Conservation (phyloP, 2,888 invertebrate species). For the Lutraria lutraria region DNA sequence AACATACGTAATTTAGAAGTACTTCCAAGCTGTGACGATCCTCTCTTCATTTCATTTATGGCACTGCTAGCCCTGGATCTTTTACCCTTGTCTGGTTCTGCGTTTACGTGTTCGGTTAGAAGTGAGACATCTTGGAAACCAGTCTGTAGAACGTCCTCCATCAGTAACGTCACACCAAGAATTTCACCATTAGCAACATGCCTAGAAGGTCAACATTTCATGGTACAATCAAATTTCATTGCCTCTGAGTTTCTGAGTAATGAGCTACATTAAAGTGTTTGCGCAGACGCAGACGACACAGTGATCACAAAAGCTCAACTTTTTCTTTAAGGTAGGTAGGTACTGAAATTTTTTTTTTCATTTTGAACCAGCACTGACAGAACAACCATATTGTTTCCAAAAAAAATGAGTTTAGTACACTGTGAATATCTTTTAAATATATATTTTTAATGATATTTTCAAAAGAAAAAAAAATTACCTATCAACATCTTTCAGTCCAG, state of each 20-base stretch:
- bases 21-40: conserved; percentile 56
- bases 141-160: conserved; percentile 86
- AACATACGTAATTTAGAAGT: conserved; percentile 58
- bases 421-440: no score
- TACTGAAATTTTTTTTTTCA: no score
- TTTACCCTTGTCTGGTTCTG: conserved; percentile 62
- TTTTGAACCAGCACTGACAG: no score
- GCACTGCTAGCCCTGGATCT: conserved; percentile 49
- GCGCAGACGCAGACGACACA: no score
- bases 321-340: no score
- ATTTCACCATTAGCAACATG: conserved; percentile 86
- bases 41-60: conserved; percentile 54
- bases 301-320: no score
- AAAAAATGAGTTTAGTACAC: no score
- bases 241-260: no score
- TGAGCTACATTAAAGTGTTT: no score
- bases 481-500: conserved; percentile 86
- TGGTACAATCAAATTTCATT: no score
- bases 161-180: conserved; percentile 85
- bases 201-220: conserved; percentile 68
- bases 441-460: neutral
- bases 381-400: no score
- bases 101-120: conserved; percentile 70
- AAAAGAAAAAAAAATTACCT: conserved; percentile 74
- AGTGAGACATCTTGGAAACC: conserved; percentile 80